These are phyloP conservation scores for Meghimatium bilineatum DNA, from an alignment of 2,888 invertebrate genomes.

Conservation along the genomic window DNA sequence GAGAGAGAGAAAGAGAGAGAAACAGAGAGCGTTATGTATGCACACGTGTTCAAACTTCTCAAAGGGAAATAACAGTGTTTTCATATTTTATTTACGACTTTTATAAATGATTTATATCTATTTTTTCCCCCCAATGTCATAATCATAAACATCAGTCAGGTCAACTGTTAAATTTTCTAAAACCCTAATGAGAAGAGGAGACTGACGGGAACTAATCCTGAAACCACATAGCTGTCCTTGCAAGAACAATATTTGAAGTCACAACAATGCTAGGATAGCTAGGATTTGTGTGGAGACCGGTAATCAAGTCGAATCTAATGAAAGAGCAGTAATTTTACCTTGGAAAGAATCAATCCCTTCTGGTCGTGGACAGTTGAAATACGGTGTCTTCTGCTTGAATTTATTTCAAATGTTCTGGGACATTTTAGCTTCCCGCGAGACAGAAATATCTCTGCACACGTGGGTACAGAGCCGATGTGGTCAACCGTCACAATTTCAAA, in stretches of 20 bases:
- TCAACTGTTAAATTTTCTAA: too few relatives aligned
- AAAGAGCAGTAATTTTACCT: neutral
- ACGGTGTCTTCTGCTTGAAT: neutral
- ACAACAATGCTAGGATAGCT: neutral
- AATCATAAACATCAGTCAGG: neutral
- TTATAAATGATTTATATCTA: neutral
- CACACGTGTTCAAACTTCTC: too few relatives aligned
- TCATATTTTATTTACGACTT: too few relatives aligned
- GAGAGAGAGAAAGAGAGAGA: too few relatives aligned
- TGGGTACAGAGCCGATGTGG: neutral
- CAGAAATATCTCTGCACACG: neutral
- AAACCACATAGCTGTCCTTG: neutral
- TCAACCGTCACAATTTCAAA: neutral
- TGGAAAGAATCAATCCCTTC: neutral
- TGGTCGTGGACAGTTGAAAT: neutral
- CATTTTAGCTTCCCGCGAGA: neutral
- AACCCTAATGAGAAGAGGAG: neutral
- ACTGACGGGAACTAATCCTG: conserved; percentile 12
- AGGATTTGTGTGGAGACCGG: neutral
- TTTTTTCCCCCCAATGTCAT: neutral
- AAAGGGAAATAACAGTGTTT: too few relatives aligned
- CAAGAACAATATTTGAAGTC: neutral
- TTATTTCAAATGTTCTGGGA: neutral
- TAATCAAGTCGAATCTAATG: conserved; percentile 17
- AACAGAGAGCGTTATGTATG: too few relatives aligned